These are phyloP conservation scores for Hydropsyche tenuis DNA, from an alignment of 1,140 invertebrate species.

Conservation along the genomic window DNA sequence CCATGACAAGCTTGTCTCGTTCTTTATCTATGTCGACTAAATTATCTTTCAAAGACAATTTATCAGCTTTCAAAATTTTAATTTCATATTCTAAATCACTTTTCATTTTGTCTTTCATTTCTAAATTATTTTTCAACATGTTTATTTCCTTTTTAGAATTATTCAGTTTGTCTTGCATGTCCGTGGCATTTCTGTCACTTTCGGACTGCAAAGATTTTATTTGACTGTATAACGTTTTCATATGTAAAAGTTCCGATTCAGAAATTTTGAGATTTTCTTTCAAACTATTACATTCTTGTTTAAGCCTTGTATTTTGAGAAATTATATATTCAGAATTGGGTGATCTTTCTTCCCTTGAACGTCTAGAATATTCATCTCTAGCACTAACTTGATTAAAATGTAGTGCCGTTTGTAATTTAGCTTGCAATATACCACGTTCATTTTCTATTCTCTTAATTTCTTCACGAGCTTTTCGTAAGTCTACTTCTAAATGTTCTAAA, in stretches of 20 bases:
- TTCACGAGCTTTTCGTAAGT: conserved; percentile 62
- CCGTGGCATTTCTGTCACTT: conserved; percentile 66
- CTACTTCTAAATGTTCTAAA: conserved; percentile 62
- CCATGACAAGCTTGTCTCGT: conserved; percentile 67
- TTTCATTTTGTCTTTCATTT: conserved; percentile 63
- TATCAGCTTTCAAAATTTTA: conserved; percentile 64
- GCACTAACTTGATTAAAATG: not conserved
- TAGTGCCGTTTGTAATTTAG: conserved; percentile 58
- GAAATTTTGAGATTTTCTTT: conserved; percentile 59
- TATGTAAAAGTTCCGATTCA: conserved; percentile 58
- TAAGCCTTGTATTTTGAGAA: conserved; percentile 46
- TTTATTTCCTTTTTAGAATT: conserved; percentile 64
- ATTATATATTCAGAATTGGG: not conserved
- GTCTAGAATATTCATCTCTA: not conserved
- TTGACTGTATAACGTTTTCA: conserved; percentile 60
- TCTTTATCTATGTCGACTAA: conserved; percentile 66
- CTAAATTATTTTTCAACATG: conserved; percentile 62
- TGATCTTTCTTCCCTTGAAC: not conserved
- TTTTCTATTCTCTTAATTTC: conserved; percentile 64
- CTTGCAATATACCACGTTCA: conserved; percentile 63
- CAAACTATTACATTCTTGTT: conserved; percentile 59
- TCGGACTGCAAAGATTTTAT: conserved; percentile 68
- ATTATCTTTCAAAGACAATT: conserved; percentile 62
- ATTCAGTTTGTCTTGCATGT: conserved; percentile 65
- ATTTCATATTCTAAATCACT: conserved; percentile 64